Conservation (phyloP, 1,140 invertebrate genomes). For the Acromyrmex heyeri region DNA sequence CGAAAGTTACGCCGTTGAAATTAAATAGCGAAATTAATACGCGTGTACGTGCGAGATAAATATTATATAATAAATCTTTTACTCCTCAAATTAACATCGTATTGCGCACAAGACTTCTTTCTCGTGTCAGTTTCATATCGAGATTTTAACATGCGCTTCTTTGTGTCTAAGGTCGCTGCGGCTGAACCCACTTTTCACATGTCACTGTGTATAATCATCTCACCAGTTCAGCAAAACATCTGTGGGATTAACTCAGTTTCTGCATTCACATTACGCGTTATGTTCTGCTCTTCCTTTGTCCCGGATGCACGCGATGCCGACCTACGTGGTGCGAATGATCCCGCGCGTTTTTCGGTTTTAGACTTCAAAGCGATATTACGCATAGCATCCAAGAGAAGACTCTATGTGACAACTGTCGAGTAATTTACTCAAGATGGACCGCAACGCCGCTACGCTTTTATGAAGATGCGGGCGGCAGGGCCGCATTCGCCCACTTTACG, state of each 20-base stretch:
- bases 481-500: background rate
- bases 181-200: background rate
- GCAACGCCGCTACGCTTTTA: background rate
- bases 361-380: constrained; percentile 43
- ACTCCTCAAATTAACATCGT: background rate
- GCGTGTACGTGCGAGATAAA: background rate
- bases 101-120: background rate
- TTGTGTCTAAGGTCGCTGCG: background rate
- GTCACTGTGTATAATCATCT: constrained; percentile 34
- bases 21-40: constrained; percentile 31
- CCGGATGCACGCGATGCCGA: constrained; percentile 37
- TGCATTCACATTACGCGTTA: constrained; percentile 55
- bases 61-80: background rate
- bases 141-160: background rate
- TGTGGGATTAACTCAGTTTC: constrained; percentile 33
- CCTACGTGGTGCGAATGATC: constrained; percentile 18
- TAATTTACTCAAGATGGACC: constrained; percentile 43
- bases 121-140: background rate
- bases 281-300: constrained; percentile 41
- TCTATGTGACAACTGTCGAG: constrained; percentile 47
- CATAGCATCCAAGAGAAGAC: background rate
- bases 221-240: constrained; percentile 33
- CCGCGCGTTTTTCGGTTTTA: constrained; percentile 36
- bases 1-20: constrained; percentile 52
- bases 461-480: constrained; percentile 30